A percentile compares a stretch with the other conserved stretches of the same genome.
phyloP scores from a whole-genome alignment of 1,140 invertebrate species.

The Ostrea edulis region DNA sequence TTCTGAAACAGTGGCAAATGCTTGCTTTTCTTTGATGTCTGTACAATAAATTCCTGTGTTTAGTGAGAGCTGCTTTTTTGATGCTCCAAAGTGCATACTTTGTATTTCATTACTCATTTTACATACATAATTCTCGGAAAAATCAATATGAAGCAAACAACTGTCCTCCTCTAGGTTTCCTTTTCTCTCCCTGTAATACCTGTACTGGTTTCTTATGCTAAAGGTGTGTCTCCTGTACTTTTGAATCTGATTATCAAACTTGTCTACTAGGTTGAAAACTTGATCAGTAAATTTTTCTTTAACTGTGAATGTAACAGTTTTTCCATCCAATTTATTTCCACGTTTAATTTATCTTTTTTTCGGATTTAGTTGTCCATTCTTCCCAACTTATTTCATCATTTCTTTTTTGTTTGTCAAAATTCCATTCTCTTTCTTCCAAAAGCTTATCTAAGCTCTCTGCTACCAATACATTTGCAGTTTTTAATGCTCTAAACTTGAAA shows the following conservation, averaged over 20 bases:
- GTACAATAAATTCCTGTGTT: conserved; percentile 51
- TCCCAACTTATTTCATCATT: conserved; percentile 43
- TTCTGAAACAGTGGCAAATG: conserved; percentile 48
- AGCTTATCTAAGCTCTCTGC: not conserved
- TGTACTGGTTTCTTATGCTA: conserved; percentile 57
- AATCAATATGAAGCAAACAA: conserved; percentile 62
- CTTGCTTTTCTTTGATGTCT: not conserved
- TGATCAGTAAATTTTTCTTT: conserved; percentile 1
- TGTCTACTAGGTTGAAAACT: not conserved
- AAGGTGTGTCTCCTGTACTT: conserved; percentile 52
- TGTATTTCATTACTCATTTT: conserved; percentile 59
- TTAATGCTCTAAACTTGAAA: conserved; percentile 10
- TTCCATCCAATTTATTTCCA: conserved; percentile 22
- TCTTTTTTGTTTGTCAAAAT: conserved; percentile 20
- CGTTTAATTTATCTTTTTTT: conserved; percentile 52
- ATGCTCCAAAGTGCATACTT: conserved; percentile 61
- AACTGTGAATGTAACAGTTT: conserved; percentile 28
- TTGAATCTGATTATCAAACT: conserved; percentile 36
- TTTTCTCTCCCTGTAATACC: no score
- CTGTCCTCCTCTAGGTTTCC: conserved; percentile 50
- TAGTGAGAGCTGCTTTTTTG: conserved; percentile 54
- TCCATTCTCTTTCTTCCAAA: conserved; percentile 42
- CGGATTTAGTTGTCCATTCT: conserved; percentile 43
- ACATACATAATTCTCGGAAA: conserved; percentile 61
- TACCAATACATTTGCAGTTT: not conserved